Evolutionary conservation across 2,113 vertebrate species (phyloP).

Genomic region (Pan troglodytes): NHGRI_mPanTro3-v2.1_pri NC_072412.2:58368001-58368500

Average conservation of each 20-base stretch:
- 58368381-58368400: neutral
- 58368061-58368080: neutral
- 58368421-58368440: neutral
- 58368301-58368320: neutral
- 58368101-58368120: neutral
- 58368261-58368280: neutral
- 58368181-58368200: neutral
- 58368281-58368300: conserved; percentile 6
- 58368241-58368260: neutral
- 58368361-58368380: neutral
- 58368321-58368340: neutral
- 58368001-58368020: neutral
- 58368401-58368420: neutral
- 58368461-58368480: too few relatives aligned
- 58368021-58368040: neutral
- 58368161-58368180: neutral
- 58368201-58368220: neutral
- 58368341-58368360: neutral
- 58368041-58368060: neutral
- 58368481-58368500: too few relatives aligned
- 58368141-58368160: neutral
- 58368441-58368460: too few relatives aligned
- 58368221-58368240: neutral
- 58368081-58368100: neutral
- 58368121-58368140: neutral